phyloP scores from a whole-genome alignment of 1,140 invertebrate species.

The Parasteatoda tepidariorum region DNA sequence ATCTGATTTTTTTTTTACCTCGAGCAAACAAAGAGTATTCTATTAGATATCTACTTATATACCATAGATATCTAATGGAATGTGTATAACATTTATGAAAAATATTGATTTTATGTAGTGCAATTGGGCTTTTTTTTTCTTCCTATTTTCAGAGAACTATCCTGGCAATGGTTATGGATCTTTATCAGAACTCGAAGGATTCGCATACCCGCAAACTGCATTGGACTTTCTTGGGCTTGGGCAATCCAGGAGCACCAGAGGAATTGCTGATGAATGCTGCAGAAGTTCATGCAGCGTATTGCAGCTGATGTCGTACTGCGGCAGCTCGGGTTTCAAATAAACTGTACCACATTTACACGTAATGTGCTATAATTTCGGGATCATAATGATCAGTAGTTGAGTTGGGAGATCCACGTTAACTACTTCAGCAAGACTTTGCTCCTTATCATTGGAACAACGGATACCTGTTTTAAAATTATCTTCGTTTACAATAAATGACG shows the following conservation, averaged over 20 bases:
- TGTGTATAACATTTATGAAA: not conserved
- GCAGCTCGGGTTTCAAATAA: not conserved
- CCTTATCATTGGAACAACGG: not conserved
- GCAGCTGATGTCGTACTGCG: constrained; percentile 70
- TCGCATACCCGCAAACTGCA: constrained; percentile 17
- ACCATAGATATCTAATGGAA: not conserved
- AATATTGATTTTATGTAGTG: too few species aligned
- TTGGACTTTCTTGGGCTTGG: constrained; percentile 40
- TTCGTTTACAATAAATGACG: too few species aligned
- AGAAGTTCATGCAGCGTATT: constrained; percentile 68
- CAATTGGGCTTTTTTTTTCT: not conserved
- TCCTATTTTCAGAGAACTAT: not conserved
- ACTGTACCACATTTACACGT: not conserved
- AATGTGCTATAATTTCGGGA: too few species aligned
- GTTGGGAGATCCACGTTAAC: not conserved
- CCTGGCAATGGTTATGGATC: not conserved
- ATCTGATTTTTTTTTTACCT: too few species aligned
- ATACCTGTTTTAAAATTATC: not conserved
- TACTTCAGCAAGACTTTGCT: too few species aligned
- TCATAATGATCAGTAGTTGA: constrained; percentile 36
- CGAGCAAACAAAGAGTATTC: too few species aligned
- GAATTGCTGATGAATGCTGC: constrained; percentile 71
- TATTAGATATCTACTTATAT: not conserved
- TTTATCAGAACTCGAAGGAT: constrained; percentile 16
- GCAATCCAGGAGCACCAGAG: constrained; percentile 62